Evolutionary conservation across 2,888 invertebrate species (phyloP), one percentile per base, ranked within the genome.

Genomic region (Coleophora deauratella): DNA sequence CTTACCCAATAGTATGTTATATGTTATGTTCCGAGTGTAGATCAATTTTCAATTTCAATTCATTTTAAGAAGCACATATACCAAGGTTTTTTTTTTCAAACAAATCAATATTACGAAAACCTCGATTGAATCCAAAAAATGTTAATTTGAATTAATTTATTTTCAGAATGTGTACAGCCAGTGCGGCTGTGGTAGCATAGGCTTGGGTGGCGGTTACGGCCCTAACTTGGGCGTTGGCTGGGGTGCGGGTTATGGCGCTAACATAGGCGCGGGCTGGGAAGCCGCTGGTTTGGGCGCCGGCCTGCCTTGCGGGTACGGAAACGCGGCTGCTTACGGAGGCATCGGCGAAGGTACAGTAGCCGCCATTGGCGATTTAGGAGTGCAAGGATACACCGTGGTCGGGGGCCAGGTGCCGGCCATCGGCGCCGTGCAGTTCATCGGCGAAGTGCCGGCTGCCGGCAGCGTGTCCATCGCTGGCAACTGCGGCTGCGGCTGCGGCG

Each of bases 331-430:
- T 7, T 57, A 55, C 47, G 52, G 55, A 39, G 55, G 53, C 27
- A 34, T 36, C 27, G 60, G 60, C 32, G 37, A 40, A 41, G 61
- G 59, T 34, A 50, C 47, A 1, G 46, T 57, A 9, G 49, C 42
- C 0, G 53, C 56, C 4, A 39, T 42, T 1, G 55, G 59, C 0
- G 58, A 56, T 38, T 41, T 56, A 28, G 55, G 49, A 9, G 57
- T 62, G 9, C 39, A 40, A 15, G 67, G 67, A 21, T 48, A 53
- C 14, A 60, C 67, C 1, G 27, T 46, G 11, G 50, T 67, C 1
- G 43, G 53, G 3, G 68, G 67, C 0, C 57, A 57, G 33, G 63
- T 67, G 37, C 68, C 67, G 7, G 55, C 66, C 9, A 42, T 54
- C 2, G 67, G 70, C 7, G 47, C 55, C 0, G 63, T 66, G 4